Evolutionary conservation across 2,888 invertebrate genomes (phyloP).

Genomic region (Acleris literana): DNA sequence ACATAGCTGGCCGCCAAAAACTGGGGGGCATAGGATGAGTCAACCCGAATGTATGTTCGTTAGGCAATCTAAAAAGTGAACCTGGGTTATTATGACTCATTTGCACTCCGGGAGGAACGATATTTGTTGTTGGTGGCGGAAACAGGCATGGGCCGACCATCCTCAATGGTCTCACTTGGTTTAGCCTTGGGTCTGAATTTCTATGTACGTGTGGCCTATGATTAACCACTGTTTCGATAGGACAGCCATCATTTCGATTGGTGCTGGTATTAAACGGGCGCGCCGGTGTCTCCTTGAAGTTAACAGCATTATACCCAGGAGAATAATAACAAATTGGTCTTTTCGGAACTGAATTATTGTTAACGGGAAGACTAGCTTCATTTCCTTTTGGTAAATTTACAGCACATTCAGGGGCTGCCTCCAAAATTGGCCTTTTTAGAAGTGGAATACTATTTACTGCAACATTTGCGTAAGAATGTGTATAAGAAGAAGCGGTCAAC

Average conservation of each 20-base stretch:
- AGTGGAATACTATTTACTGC: background rate
- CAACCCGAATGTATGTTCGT: background rate
- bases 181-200: background rate
- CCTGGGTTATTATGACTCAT: background rate
- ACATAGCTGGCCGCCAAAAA: too few relatives aligned
- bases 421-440: background rate
- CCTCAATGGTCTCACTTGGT: background rate
- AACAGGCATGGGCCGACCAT: background rate
- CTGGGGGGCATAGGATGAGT: background rate
- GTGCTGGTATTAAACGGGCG: background rate
- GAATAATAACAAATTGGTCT: background rate
- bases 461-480: background rate
- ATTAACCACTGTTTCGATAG: slow-evolving; percentile 18
- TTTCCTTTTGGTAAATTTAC: too few relatives aligned
- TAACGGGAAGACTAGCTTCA: too few relatives aligned
- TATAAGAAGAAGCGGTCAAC: background rate
- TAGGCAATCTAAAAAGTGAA: background rate
- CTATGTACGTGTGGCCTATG: background rate
- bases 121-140: background rate
- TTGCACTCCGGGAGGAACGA: background rate
- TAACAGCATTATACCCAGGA: background rate
- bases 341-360: background rate
- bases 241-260: background rate
- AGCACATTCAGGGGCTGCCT: too few relatives aligned
- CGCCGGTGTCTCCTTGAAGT: background rate